A percentile compares a stretch with the other conserved stretches of the same genome.
Evolutionary conservation across 2,113 vertebrate genomes (phyloP).

Genomic region (Odocoileus virginianus): DNA sequence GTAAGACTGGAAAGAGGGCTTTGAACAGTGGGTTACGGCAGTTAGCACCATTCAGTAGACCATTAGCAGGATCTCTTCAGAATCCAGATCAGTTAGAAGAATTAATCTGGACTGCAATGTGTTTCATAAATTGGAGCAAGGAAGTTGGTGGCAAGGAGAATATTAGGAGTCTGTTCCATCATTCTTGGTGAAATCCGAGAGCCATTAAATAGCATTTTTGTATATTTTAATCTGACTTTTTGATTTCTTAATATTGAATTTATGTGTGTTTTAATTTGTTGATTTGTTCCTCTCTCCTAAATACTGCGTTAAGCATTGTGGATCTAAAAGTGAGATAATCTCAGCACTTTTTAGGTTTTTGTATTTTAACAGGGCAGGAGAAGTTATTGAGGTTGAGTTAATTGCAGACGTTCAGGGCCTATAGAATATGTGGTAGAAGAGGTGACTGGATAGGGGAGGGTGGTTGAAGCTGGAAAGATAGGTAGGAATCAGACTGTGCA

Average conservation of each 20-base stretch:
- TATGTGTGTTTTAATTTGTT: conserved; percentile 2
- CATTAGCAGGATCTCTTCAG: not conserved
- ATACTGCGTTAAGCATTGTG: not conserved
- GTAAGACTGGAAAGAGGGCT: not conserved
- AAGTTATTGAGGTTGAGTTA: not conserved
- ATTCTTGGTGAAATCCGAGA: not conserved
- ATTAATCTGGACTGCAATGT: not conserved
- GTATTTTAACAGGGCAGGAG: not conserved
- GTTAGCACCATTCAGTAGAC: not conserved
- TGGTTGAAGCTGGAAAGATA: not conserved
- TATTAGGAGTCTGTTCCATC: not conserved
- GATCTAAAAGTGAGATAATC: not conserved
- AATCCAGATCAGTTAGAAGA: not conserved
- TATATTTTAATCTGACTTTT: not conserved
- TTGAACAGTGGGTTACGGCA: not conserved
- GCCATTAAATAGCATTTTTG: not conserved
- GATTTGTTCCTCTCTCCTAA: not conserved
- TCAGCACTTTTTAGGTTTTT: not conserved
- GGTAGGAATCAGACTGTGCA: not conserved
- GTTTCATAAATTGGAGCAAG: not conserved
- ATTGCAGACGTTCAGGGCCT: not conserved
- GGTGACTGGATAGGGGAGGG: not conserved
- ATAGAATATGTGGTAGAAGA: not conserved
- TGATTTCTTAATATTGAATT: conserved; percentile 3
- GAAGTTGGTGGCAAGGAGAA: not conserved